Evolutionary conservation across 2,113 vertebrate species (phyloP).

Genomic region (Oncorhynchus mykiss): DNA sequence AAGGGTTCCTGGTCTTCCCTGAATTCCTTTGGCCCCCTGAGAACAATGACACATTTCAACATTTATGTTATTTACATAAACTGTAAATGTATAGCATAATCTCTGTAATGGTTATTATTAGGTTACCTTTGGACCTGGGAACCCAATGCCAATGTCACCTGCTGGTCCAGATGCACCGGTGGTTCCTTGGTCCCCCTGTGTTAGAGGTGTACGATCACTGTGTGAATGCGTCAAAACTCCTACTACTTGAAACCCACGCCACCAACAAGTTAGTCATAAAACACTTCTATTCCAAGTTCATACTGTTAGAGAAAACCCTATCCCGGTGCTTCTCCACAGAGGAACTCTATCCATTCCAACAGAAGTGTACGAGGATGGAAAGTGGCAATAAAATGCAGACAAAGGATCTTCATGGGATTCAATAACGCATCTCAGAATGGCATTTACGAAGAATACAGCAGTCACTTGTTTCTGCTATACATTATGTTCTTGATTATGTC

Average conservation of each 20-base stretch:
- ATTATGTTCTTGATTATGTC: neutral
- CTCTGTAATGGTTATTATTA: neutral
- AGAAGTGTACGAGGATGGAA: neutral
- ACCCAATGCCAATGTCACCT: conserved; percentile 77
- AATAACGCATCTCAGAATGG: neutral
- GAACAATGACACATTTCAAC: conserved; percentile 19
- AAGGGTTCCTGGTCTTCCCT: conserved; percentile 74
- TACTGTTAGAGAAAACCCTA: too few relatives aligned
- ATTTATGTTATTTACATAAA: neutral
- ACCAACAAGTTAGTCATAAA: too few relatives aligned
- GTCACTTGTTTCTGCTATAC: conserved; percentile 14
- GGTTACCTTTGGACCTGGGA: conserved; percentile 85
- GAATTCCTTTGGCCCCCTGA: conserved; percentile 82
- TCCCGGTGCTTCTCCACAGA: too few relatives aligned
- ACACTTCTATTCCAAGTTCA: too few relatives aligned
- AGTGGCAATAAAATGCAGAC: neutral
- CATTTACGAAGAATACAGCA: conserved; percentile 22
- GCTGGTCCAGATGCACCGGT: conserved; percentile 75
- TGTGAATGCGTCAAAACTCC: neutral
- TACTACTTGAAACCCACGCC: neutral
- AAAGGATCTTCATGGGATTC: neutral
- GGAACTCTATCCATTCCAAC: neutral
- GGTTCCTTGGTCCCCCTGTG: conserved; percentile 74
- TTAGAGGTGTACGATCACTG: neutral
- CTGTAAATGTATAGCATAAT: neutral